Evolutionary conservation across 2,888 invertebrate genomes (phyloP).

Genomic region (Calameuta pallipes): DNA sequence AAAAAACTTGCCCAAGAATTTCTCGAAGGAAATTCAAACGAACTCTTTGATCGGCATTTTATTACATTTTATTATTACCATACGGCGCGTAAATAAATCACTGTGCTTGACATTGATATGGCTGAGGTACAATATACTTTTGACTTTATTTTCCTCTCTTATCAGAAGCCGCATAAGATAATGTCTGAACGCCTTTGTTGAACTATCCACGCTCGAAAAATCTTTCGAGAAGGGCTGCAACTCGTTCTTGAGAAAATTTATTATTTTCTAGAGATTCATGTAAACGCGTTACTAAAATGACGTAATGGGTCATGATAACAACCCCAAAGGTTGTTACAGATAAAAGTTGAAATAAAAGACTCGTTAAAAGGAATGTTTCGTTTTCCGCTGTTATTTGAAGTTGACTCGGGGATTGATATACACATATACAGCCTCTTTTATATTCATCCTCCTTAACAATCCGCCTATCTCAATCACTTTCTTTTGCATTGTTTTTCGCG

Average conservation of each 20-base stretch:
- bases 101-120: no score
- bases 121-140: no score
- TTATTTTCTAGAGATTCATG: not conserved
- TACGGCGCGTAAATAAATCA: not conserved
- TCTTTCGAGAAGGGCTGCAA: not conserved
- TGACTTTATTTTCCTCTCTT: not conserved
- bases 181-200: not conserved
- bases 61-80: not conserved
- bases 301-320: not conserved
- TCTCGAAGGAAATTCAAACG: not conserved
- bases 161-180: no score
- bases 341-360: no score
- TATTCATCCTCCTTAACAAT: not conserved
- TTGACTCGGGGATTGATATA: not conserved
- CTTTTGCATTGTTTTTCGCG: no score
- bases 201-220: not conserved
- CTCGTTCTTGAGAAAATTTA: not conserved
- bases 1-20: no score
- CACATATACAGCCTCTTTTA: no score
- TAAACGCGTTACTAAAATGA: not conserved
- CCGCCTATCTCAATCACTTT: not conserved
- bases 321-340: not conserved
- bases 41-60: not conserved
- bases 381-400: not conserved
- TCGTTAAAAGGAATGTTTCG: not conserved